phyloP scores from a whole-genome alignment of 2,797 vertebrate species.

The Lagothrix lagotricha region DNA sequence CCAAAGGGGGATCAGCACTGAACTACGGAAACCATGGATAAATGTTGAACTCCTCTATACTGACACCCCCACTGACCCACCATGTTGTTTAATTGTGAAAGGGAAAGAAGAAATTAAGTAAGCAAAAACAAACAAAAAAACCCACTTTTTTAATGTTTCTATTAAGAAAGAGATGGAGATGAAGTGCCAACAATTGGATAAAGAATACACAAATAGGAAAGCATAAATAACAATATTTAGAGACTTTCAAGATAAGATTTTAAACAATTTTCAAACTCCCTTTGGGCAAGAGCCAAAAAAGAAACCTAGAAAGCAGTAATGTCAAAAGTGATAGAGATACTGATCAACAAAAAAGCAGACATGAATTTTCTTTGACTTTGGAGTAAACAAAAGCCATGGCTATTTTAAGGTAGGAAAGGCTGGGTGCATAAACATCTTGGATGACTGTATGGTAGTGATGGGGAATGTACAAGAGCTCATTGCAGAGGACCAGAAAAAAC shows the following conservation, averaged over 20 bases:
- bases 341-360: background rate
- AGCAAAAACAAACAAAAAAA: background rate
- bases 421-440: background rate
- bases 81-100: background rate
- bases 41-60: background rate
- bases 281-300: background rate
- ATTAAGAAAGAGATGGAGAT: background rate
- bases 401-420: constrained; percentile 30
- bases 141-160: background rate
- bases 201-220: background rate
- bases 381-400: constrained; percentile 25
- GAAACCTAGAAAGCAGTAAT: constrained; percentile 58
- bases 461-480: background rate
- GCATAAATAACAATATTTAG: background rate
- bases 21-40: background rate
- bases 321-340: background rate
- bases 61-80: background rate
- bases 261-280: background rate
- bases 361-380: background rate
- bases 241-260: background rate
- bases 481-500: background rate
- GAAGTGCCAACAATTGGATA: background rate
- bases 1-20: background rate
- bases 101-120: background rate
- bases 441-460: background rate